These are phyloP conservation scores for Vicugna pacos DNA, from an alignment of 2,113 vertebrate genomes.

Conservation along the genomic window DNA sequence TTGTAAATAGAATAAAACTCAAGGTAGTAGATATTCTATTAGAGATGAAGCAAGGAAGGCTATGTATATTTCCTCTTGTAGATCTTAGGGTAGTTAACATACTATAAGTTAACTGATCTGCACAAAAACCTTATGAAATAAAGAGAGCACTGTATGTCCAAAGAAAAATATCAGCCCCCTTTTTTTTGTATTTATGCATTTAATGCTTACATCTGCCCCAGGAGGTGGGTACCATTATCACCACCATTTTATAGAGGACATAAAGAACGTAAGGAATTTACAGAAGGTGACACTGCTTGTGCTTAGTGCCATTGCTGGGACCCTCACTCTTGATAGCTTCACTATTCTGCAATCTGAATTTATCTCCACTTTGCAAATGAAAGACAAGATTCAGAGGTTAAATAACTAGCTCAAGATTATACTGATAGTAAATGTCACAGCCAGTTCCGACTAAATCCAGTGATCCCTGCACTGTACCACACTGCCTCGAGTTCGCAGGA, in stretches of 20 bases:
- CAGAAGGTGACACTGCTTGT: background rate
- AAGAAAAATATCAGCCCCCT: background rate
- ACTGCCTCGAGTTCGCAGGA: background rate
- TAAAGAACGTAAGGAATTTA: background rate
- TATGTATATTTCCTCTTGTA: background rate
- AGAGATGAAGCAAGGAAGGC: background rate
- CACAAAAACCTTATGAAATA: background rate
- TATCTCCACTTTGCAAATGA: conserved; percentile 17
- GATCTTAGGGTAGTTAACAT: background rate
- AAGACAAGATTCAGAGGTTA: conserved; percentile 25
- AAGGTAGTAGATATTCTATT: background rate
- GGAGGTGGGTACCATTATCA: background rate
- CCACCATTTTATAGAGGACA: background rate
- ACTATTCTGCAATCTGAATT: background rate
- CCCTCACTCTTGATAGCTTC: background rate
- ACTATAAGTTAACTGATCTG: background rate
- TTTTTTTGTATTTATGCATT: background rate
- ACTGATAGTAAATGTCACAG: background rate
- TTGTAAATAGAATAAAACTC: conserved; percentile 27
- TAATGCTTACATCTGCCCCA: background rate
- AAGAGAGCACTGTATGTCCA: background rate
- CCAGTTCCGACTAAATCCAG: background rate
- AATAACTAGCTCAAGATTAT: background rate
- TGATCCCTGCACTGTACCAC: background rate
- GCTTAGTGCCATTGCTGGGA: background rate